Base-by-base conservation (phyloP, 2,888 invertebrate genomes). In the Himalopsyche anomala region DNA sequence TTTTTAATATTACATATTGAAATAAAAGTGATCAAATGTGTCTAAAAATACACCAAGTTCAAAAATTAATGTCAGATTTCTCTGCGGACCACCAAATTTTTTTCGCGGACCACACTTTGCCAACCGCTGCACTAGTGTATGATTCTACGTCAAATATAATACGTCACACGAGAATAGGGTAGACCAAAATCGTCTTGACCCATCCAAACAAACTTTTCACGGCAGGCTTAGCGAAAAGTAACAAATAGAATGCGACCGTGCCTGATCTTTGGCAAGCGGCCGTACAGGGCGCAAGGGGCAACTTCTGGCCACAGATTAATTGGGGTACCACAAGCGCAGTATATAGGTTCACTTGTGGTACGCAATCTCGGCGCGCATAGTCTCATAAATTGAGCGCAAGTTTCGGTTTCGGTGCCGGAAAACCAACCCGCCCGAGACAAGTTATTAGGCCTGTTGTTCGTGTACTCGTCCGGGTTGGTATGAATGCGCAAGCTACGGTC, bases 311-410 rank as follows among this genome's bases (percentile, higher is more conserved):
- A 74, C 38, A 74, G 74, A 74, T 74, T 74, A 74, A 74, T 74
- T 74, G 74, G 74, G 74, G 74, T 36, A 74, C 74, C 74, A 36
- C 74, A 74, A 74, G 74, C 38, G 74, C 74, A 74, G 36, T 74
- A 74, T 74, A 74, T 74, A 36, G 38, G 36, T 38, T 74, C 74
- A 4, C 28, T 36, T 28, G 74, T 38, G 81, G 81, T 85, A 80
- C 85, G 51, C 85, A 85, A 85, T 82, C 85, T 85, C 85, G 83
- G 85, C 81, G 81, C 56, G 55, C 80, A 80, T 38, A 82, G 55
- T 85, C 85, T 83, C 85, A 79, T 85, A 85, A 85, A 85, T 85
- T 85, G 42, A 40, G 42, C 85, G 83, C 83, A 83, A 85, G 85
- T 85, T 85, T 85, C 83, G 82, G 56, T 84, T 42, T 69, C 74